phyloP scores from a whole-genome alignment of 2,113 vertebrate species.

The Salvelinus namaycush region DNA sequence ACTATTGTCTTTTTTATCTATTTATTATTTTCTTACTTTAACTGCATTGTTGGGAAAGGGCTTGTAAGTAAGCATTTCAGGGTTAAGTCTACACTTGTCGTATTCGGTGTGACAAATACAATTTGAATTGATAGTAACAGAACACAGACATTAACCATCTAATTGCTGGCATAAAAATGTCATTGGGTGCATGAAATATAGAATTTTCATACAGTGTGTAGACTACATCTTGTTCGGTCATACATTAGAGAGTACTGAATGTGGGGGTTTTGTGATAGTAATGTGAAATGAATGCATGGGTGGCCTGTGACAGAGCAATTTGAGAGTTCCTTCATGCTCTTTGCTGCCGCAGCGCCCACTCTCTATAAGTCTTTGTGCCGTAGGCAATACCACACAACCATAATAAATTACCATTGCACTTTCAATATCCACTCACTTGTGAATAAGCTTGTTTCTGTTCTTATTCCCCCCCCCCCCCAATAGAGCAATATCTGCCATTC shows the following conservation, averaged over 20 bases:
- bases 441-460: neutral
- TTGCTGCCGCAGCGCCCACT: neutral
- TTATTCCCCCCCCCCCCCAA: neutral
- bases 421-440: neutral
- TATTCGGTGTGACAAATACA: too few species aligned
- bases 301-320: constrained; percentile 3
- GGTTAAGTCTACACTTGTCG: too few species aligned
- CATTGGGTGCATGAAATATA: too few species aligned
- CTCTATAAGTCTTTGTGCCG: neutral
- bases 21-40: too few species aligned
- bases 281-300: neutral
- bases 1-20: too few species aligned
- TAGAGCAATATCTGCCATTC: neutral
- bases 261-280: neutral
- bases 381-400: neutral
- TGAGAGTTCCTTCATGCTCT: neutral
- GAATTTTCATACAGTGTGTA: too few species aligned
- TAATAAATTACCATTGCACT: constrained; percentile 1
- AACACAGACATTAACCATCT: neutral
- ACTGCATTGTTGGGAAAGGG: too few species aligned
- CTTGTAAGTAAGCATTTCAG: too few species aligned
- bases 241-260: neutral
- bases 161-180: neutral
- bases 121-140: neutral
- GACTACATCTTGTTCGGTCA: too few species aligned